These are phyloP conservation scores for Rhincodon typus DNA, from an alignment of 2,797 vertebrate genomes.

Conservation along the genomic window DNA sequence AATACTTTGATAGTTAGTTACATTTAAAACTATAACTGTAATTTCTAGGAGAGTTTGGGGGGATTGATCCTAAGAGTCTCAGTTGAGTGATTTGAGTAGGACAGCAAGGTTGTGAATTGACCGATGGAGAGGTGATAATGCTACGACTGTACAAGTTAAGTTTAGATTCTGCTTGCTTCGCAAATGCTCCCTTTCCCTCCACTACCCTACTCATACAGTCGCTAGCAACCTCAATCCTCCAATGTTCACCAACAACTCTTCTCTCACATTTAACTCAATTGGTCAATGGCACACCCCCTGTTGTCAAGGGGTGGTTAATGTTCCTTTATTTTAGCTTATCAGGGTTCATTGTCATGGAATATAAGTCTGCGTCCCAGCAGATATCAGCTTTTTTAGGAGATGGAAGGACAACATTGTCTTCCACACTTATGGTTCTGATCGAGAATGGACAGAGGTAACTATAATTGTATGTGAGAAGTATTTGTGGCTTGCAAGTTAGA, in stretches of 20 bases:
- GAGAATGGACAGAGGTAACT: not conserved
- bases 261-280: too few species aligned
- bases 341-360: too few species aligned
- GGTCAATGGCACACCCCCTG: too few species aligned
- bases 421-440: not conserved
- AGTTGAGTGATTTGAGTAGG: not conserved
- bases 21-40: too few species aligned
- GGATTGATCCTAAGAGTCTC: not conserved
- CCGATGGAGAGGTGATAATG: too few species aligned
- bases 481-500: not conserved
- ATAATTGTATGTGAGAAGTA: not conserved
- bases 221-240: too few species aligned
- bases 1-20: too few species aligned
- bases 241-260: too few species aligned
- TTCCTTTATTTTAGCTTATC: too few species aligned
- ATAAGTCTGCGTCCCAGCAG: not conserved
- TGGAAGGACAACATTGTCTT: not conserved
- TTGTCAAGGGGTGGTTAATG: too few species aligned
- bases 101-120: not conserved
- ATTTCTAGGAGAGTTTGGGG: not conserved
- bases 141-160: not conserved
- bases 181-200: too few species aligned
- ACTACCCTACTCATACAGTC: not conserved
- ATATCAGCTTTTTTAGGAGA: not conserved
- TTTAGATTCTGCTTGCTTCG: not conserved